Evolutionary conservation across 2,888 invertebrate species (phyloP).

Genomic region (Ornithoptera priamus): DNA sequence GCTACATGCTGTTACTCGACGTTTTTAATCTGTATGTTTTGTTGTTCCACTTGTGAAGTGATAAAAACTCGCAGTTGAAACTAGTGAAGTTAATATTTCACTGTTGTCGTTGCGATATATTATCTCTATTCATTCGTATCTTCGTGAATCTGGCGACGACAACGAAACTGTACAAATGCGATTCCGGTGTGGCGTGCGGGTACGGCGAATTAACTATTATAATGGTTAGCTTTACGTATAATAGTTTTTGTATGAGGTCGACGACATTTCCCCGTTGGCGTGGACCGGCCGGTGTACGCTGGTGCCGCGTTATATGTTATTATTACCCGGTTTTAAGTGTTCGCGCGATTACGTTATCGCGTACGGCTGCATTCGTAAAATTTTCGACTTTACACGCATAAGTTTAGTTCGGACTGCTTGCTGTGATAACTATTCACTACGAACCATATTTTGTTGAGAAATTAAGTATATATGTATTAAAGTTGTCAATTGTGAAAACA

Average conservation of each 20-base stretch:
- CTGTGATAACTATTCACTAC: neutral
- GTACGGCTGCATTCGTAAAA: constrained; percentile 16
- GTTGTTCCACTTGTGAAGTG: neutral
- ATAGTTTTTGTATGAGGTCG: constrained; percentile 52
- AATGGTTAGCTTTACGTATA: constrained; percentile 39
- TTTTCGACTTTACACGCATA: neutral
- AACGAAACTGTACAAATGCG: constrained; percentile 26
- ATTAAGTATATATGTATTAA: neutral
- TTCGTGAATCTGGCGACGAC: constrained; percentile 26
- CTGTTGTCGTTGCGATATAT: neutral
- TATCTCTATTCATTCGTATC: constrained; percentile 13
- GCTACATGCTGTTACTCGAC: neutral
- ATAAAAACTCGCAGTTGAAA: neutral
- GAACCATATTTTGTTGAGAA: neutral
- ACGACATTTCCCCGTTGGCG: constrained; percentile 40
- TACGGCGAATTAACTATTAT: constrained; percentile 48
- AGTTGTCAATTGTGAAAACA: neutral
- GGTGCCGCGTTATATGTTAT: constrained; percentile 23
- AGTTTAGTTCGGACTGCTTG: neutral
- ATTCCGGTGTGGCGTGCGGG: constrained; percentile 28
- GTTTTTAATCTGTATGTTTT: neutral
- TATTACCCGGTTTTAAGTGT: constrained; percentile 25
- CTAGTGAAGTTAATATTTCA: constrained; percentile 1
- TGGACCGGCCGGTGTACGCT: constrained; percentile 17
- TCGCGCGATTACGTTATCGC: constrained; percentile 22